Evolutionary conservation across 2,113 vertebrate species (phyloP), one percentile per base, ranked within the genome.

Genomic region (Myiozetetes cayanensis): DNA sequence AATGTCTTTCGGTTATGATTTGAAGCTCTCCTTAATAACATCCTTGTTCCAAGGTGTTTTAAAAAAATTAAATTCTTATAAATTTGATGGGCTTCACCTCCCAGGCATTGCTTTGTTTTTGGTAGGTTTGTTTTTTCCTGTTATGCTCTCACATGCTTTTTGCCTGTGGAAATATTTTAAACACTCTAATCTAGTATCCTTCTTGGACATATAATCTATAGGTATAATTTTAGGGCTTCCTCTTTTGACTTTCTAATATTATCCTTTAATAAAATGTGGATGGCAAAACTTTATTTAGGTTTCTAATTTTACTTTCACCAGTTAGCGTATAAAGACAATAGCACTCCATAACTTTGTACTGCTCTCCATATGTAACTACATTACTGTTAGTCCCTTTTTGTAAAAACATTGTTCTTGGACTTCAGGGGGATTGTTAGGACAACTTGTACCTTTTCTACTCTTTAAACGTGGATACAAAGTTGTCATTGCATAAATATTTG

Each of bases 91-190:
- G 2, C 23, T 46, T 85, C n/a, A 62, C 5, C 4, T 84, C 28
- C 9, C 33, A 47, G 39, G 12, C 30, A 25, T 9, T 33, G 14
- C 6, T 73, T 52, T n/a, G 13, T 25, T 59, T 67, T 74, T 74
- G 5, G 1, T 35, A 35, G 12, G 1, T 31, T 56, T 18, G n/a
- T 71, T 46, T 83, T 83, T 63, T 17, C 3, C 16, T 37, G 0
- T 56, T 4, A 1, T 73, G 6, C 6, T 55, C 7, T 68, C 0
- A 0, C 25, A 2, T 80, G 19, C 2, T 31, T 87, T 74, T 89
- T 84, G 6, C 22, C 16, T 43, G 9, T 50, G n/a, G 76, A 85
- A 81, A 41, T 62, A 70, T 18, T 77, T 74, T 10, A 44, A 91
- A 62, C 5, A 2, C 9, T 37, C 7, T 53, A 46, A 63, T 82